Conservation (phyloP, 2,888 invertebrate species). For the Archips crataeganus region DNA sequence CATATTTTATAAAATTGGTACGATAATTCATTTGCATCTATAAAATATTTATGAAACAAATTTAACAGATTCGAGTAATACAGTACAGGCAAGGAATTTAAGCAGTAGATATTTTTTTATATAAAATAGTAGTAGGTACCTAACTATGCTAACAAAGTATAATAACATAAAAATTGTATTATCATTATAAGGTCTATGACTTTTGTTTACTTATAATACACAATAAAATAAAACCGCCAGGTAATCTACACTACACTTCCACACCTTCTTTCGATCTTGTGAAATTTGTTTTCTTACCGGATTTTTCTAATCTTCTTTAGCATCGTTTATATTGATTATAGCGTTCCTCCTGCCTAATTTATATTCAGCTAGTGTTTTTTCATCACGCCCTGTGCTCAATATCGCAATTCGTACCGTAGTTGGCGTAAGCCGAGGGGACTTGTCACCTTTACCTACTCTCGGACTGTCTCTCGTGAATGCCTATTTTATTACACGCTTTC, state of each 20-base stretch:
- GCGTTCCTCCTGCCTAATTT: conserved; percentile 83
- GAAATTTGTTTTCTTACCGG: conserved; percentile 83
- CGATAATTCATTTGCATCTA: neutral
- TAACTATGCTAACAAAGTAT: no score
- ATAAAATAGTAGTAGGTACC: no score
- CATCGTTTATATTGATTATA: conserved; percentile 87
- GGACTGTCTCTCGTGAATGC: conserved; percentile 70
- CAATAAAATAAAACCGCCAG: neutral
- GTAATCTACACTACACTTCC: conserved; percentile 49
- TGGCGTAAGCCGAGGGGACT: conserved; percentile 81
- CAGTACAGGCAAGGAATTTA: no score
- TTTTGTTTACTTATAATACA: neutral
- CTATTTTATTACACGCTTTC: conserved; percentile 74
- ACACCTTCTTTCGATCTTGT: conserved; percentile 71
- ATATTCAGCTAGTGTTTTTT: conserved; percentile 86
- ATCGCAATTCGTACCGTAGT: conserved; percentile 85
- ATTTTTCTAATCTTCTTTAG: conserved; percentile 85
- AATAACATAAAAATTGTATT: no score
- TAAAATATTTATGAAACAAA: no score
- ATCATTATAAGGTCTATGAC: no score
- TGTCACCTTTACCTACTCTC: conserved; percentile 76
- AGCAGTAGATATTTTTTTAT: no score
- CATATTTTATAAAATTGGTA: neutral
- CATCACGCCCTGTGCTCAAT: conserved; percentile 85
- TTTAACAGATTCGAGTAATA: no score